Conservation (phyloP, 2,797 vertebrate genomes). For the Octomys mimax region DNA sequence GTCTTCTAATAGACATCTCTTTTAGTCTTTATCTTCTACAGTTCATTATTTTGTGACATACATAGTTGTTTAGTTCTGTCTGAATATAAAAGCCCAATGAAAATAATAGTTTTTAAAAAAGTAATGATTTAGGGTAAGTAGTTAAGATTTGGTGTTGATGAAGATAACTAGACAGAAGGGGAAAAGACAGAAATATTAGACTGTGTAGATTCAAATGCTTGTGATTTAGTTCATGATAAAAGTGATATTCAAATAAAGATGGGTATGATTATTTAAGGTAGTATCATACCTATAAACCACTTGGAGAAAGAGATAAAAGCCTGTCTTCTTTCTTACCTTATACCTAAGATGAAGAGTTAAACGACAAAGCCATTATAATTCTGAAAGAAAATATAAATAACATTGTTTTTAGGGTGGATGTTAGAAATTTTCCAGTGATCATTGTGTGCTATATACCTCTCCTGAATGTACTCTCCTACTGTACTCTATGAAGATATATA, state of each 20-base stretch:
- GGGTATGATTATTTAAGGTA: not conserved
- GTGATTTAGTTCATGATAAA: not conserved
- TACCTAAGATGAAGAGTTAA: constrained; percentile 20
- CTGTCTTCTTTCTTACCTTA: not conserved
- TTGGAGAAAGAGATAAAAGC: constrained; percentile 24
- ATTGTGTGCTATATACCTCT: not conserved
- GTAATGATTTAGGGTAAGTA: not conserved
- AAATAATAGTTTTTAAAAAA: not conserved
- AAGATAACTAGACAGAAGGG: not conserved
- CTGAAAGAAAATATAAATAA: not conserved
- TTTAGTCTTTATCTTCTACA: not conserved
- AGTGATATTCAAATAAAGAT: not conserved
- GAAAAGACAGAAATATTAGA: not conserved
- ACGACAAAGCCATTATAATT: constrained; percentile 49
- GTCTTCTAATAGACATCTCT: not conserved
- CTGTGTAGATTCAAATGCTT: not conserved
- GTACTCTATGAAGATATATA: not conserved
- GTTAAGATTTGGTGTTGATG: not conserved
- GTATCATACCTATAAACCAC: constrained; percentile 12
- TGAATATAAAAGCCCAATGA: not conserved
- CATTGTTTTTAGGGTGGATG: not conserved
- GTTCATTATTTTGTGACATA: not conserved
- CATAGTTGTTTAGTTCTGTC: not conserved
- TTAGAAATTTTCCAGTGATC: not conserved
- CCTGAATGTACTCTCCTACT: not conserved